Evolutionary conservation across 2,888 invertebrate genomes (phyloP), one percentile per base, ranked within the genome.

Genomic region (Alloplasta piceator): DNA sequence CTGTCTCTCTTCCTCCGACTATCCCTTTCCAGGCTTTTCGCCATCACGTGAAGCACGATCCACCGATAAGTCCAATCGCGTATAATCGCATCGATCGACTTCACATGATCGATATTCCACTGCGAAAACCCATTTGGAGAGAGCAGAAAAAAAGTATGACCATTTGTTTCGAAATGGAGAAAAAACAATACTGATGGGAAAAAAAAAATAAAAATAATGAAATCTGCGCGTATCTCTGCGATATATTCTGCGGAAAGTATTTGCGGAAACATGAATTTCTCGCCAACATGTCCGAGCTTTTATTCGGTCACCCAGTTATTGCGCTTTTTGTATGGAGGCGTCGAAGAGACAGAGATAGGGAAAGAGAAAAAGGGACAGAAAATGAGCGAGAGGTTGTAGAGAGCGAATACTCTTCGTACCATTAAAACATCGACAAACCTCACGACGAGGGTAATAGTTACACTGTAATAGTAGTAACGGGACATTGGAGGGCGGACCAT

Each of bases 381-480:
- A 6, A 6, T 41, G 52, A 41, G 36, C 55, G 26, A 41, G 10
- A 36, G 14, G 41, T 12, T 39, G 16, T 9, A 7, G 36, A 60
- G 48, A 48, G 48, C 58, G 64, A 38, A 56, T 56, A 78, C 12
- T 26, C 78, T 78, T 64, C 38, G 63, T 39, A 41, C 74, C 63
- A 74, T 78, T 76, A 83, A 83, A 71, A 70, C 80, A 76, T 83
- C 82, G 82, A 83, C 80, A 76, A 83, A 60, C 50, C 66, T 71
- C 68, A 60, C 70, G 70, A 67, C 67, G 68, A 80, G 70, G 58
- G 76, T 82, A 81, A 76, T 58, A 50, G 80, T 67, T 56, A 63
- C 60, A 48, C 71, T 39, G 71, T 58, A 56, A 41, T 41, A 61
- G 58, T 50, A 55, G 73, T 64, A 64, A 38, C 73, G 36, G 41